A percentile compares a stretch with the other conserved stretches of the same genome.
These are phyloP conservation scores for Cerastis leucographa DNA, from an alignment of 2,888 invertebrate species.

Conservation along the genomic window DNA sequence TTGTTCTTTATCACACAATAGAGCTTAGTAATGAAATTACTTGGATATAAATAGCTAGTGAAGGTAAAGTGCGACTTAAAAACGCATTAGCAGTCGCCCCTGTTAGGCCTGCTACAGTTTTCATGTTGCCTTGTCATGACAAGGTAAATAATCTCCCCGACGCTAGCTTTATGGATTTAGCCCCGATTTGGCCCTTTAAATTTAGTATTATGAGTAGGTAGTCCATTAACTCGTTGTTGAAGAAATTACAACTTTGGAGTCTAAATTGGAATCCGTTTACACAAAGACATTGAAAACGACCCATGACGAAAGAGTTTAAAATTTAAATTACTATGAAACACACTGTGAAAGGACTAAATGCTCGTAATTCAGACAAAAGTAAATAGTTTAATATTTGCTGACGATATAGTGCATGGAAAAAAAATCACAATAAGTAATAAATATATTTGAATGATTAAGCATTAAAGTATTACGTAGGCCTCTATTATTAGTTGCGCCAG, in stretches of 20 bases:
- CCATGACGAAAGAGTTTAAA: neutral
- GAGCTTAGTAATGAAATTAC: conserved; percentile 10
- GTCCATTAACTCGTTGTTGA: neutral
- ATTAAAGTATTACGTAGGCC: conserved; percentile 56
- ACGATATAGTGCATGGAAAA: conserved; percentile 13
- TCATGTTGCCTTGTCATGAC: conserved; percentile 42
- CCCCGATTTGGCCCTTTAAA: neutral
- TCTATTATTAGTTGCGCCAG: conserved; percentile 66
- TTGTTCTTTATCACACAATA: conserved; percentile 27
- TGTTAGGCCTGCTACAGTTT: conserved; percentile 21
- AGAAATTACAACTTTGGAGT: neutral
- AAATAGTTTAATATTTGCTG: conserved; percentile 10
- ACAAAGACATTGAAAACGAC: neutral
- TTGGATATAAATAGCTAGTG: conserved; percentile 23
- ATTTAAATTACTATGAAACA: neutral
- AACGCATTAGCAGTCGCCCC: conserved; percentile 36
- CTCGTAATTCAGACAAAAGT: conserved; percentile 8
- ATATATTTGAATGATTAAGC: conserved; percentile 51
- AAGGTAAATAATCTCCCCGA: conserved; percentile 10
- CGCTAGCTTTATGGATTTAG: conserved; percentile 8
- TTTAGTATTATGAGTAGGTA: too few relatives aligned
- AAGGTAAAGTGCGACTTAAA: conserved; percentile 39
- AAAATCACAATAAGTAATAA: conserved; percentile 24
- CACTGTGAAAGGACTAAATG: neutral
- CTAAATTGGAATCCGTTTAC: neutral